Base-by-base conservation (phyloP, 2,797 vertebrate species). In the Myotis planiceps region DNA sequence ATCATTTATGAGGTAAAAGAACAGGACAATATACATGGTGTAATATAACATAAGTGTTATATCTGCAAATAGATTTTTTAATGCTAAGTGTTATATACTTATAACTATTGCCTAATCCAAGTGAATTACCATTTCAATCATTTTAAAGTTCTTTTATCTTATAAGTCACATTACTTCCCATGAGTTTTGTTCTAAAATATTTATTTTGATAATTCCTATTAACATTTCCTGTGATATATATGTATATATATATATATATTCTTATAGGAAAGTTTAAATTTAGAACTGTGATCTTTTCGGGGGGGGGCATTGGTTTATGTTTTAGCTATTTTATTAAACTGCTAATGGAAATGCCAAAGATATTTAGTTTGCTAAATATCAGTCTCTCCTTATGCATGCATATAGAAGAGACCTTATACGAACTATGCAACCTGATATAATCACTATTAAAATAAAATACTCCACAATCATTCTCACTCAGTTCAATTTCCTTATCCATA, bases 191-290 rank as follows among this genome's bases (percentile, higher is more conserved):
- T 49, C 96, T 45, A 42, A 72, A 84, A 92, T 65, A 81, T 76
- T 74, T 96, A 75, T 66, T 94, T 81, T 92, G 18, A 90, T 81
- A 83, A 37, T 76, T 90, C 53, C 4, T 42, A 37, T 90, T 87
- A 82, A 76, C 3, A 85, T 53, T 10, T n/a, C 45, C 15, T 63
- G 25, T 34, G 21, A 47, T 0, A 65, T 29, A 75, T 47, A 8
- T 49, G 5, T 49, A 49, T 49, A 49, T 49, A 15, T 47, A 49
- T 15, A 49, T 49, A 49, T 16, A 12, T 32, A 85, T 82, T 79
- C 9, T 37, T 42, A 78, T 7, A 78, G 16, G 19, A 76, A 88
- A 74, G 6, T 7, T 94, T 92, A 85, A 74, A 90, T 84, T 86
- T 66, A 65, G 34, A 65, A 75, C 4, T 75, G 3, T 81, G 7